Base-by-base conservation (phyloP, 2,113 vertebrate genomes). In the Eurypyga helias region DNA sequence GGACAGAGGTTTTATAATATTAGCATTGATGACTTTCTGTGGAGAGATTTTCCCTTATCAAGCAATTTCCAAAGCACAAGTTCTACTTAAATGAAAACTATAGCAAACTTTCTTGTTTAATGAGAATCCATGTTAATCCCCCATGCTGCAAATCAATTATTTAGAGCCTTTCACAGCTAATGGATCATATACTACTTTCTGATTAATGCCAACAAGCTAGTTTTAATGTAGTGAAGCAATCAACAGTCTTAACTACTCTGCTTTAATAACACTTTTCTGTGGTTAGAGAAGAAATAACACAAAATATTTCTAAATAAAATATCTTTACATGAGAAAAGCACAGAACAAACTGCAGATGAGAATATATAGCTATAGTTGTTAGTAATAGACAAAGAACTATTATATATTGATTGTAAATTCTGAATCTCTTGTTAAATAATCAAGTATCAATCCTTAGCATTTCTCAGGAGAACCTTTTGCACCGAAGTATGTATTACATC, bases 161-260 rank as follows among this genome's bases (percentile, higher is more conserved):
- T 97, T 97, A 97, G 96, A 95, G 92, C 70, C 88, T 96, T 97
- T 94, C 95, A 96, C 93, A 95, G 88, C 96, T 97, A 97, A 97
- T 96, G 94, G 95, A 96, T 97, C 95, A 96, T 93, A 94, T 43
- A 96, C 90, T 95, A 78, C 94, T 93, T 95, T 90, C 91, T 96
- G 97, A 97, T 96, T 96, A 96, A 95, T 95, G 80, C 91, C 89
- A 97, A 93, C 86, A 93, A 97, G 73, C 72, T 91, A 94, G 89
- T 95, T 96, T 86, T 94, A 97, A 97, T 94, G 75, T 82, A 90
- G 64, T 48, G 76, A 69, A 87, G 82, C 65, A 97, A 95, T 96
- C 91, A 97, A 93, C 61, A 64, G 65, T 64, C 57, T 90, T 91
- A 93, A 90, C 41, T 24, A 90, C 58, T 61, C 46, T 62, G 26